phyloP scores from a whole-genome alignment of 2,113 vertebrate genomes.

The Bettongia penicillata region DNA sequence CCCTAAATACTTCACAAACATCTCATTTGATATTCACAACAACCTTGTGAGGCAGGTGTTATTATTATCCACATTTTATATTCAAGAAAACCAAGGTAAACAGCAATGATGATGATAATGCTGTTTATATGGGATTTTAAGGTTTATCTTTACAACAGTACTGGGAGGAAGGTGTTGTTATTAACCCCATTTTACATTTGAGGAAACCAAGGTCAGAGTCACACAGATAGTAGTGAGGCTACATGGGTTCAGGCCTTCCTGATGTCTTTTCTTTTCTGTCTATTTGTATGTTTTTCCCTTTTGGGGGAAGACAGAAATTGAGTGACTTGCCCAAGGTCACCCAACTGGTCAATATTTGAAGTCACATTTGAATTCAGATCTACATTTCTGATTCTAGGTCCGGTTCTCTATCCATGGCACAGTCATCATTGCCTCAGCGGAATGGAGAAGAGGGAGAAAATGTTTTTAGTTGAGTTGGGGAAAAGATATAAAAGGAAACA shows the following conservation, averaged over 20 bases:
- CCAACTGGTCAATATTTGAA: background rate
- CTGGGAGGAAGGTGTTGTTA: background rate
- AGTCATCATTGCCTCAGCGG: background rate
- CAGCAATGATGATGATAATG: no score
- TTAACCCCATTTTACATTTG: background rate
- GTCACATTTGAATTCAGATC: background rate
- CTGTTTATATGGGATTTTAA: background rate
- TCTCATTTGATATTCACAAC: background rate
- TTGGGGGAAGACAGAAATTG: background rate
- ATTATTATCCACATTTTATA: background rate
- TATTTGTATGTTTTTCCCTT: background rate
- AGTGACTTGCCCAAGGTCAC: background rate
- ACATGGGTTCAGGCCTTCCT: background rate
- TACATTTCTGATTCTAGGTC: background rate
- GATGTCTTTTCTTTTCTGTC: background rate
- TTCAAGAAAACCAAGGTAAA: background rate
- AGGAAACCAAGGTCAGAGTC: background rate
- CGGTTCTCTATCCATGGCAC: background rate
- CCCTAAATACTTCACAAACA: background rate
- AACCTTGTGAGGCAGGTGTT: background rate
- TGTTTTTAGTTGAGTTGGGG: constrained; percentile 26
- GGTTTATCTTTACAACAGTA: background rate
- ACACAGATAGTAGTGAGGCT: background rate
- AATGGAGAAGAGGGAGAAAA: background rate
- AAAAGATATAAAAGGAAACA: background rate